phyloP scores from a whole-genome alignment of 2,113 vertebrate genomes.

The Sigmodon hispidus region DNA sequence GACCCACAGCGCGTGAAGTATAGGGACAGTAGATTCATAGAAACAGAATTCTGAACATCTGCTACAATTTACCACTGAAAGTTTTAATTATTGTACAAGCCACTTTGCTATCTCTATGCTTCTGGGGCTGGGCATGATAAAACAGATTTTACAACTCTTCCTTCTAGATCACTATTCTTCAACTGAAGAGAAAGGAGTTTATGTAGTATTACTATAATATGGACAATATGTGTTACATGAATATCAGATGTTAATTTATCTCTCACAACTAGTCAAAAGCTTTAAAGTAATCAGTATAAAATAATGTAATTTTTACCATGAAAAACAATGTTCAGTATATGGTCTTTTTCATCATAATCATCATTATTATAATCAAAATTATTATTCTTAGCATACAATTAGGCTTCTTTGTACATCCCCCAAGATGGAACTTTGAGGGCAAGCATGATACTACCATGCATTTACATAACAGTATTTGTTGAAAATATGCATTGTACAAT shows the following conservation, averaged over 20 bases:
- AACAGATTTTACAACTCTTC: neutral
- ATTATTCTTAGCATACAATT: neutral
- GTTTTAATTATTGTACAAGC: neutral
- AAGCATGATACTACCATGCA: neutral
- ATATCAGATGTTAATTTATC: neutral
- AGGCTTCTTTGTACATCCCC: neutral
- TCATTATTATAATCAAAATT: neutral
- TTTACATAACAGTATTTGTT: neutral
- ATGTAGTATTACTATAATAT: no score
- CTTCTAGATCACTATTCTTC: neutral
- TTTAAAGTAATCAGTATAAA: neutral
- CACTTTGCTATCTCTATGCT: neutral
- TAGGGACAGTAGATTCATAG: neutral
- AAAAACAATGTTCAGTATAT: neutral
- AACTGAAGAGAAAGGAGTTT: neutral
- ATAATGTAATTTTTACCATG: neutral
- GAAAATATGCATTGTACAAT: neutral
- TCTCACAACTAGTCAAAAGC: neutral
- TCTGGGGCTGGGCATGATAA: neutral
- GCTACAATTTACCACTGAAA: conserved; percentile 44
- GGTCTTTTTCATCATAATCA: neutral
- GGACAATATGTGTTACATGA: neutral
- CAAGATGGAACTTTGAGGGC: neutral
- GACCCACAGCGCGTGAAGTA: neutral
- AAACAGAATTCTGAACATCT: conserved; percentile 40